Conservation (phyloP, 1,140 invertebrate genomes). For the Leptoteleia sp. region DNA sequence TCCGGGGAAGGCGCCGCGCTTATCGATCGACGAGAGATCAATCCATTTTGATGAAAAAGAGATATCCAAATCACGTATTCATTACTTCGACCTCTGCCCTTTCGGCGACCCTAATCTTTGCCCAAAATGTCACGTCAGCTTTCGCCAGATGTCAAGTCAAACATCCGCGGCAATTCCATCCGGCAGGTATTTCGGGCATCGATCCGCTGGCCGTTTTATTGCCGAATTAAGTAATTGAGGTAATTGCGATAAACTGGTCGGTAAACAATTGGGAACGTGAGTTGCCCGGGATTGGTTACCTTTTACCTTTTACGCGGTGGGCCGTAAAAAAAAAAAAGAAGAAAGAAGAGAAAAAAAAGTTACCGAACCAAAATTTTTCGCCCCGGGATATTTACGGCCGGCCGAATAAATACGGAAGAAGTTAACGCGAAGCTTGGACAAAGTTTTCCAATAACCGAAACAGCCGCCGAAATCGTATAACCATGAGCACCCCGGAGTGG, state of each 20-base stretch:
- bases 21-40: not conserved
- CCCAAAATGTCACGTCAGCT: slow-evolving; percentile 41
- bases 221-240: slow-evolving; percentile 35
- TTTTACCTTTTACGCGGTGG: not conserved
- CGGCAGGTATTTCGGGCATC: slow-evolving; percentile 40
- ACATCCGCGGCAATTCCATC: slow-evolving; percentile 3
- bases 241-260: slow-evolving; percentile 16
- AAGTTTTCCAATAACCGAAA: slow-evolving; percentile 59
- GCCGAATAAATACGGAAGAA: slow-evolving; percentile 46
- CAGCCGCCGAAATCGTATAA: slow-evolving; percentile 39
- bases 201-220: slow-evolving; percentile 21
- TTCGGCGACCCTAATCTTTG: slow-evolving; percentile 39
- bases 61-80: slow-evolving; percentile 36
- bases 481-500: slow-evolving; percentile 8
- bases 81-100: slow-evolving; percentile 31
- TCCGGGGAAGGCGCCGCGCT: too few relatives aligned
- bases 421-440: slow-evolving; percentile 35
- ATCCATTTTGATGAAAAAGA: slow-evolving; percentile 24
- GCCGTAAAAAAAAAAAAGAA: slow-evolving; percentile 11
- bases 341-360: slow-evolving; percentile 30
- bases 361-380: slow-evolving; percentile 32
- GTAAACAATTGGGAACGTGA: slow-evolving; percentile 15
- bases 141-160: slow-evolving; percentile 45
- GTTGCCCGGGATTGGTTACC: not conserved
- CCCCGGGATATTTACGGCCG: slow-evolving; percentile 19